These are phyloP conservation scores for Megaceryle torquata DNA, from an alignment of 2,113 vertebrate genomes.

Conservation along the genomic window DNA sequence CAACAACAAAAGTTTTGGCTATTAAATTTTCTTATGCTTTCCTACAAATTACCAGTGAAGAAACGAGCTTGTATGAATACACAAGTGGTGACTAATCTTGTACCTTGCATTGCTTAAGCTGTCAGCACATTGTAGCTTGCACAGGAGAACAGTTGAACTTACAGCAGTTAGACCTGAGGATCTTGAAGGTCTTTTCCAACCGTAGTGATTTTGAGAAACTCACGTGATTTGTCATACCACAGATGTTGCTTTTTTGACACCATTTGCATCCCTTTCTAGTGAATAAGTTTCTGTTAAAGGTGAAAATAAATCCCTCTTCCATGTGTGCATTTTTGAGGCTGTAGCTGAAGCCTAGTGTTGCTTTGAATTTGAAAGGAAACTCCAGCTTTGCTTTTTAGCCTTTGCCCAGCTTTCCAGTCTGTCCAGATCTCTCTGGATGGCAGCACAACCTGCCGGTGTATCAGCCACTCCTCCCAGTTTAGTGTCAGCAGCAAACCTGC, in stretches of 20 bases:
- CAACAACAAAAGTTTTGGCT: background rate
- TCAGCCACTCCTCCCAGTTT: too few relatives aligned
- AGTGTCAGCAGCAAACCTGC: too few relatives aligned
- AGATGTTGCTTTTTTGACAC: background rate
- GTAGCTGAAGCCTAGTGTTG: background rate
- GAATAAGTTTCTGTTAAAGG: background rate
- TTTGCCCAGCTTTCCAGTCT: too few relatives aligned
- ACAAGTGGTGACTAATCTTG: background rate
- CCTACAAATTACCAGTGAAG: background rate
- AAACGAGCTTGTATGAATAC: background rate
- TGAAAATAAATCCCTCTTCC: background rate
- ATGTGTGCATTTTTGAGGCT: background rate
- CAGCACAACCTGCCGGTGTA: too few relatives aligned
- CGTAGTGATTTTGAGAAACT: background rate
- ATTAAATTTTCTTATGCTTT: background rate
- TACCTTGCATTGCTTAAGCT: background rate
- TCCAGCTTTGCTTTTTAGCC: background rate
- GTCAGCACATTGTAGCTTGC: background rate
- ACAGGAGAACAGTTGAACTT: too few relatives aligned
- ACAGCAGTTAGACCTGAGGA: too few relatives aligned
- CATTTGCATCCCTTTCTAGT: background rate
- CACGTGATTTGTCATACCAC: background rate
- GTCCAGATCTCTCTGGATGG: too few relatives aligned
- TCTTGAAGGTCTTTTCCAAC: too few relatives aligned
- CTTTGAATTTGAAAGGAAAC: constrained; percentile 10